Evolutionary conservation across 2,113 vertebrate species (phyloP).

Genomic region (Zootoca vivipara): DNA sequence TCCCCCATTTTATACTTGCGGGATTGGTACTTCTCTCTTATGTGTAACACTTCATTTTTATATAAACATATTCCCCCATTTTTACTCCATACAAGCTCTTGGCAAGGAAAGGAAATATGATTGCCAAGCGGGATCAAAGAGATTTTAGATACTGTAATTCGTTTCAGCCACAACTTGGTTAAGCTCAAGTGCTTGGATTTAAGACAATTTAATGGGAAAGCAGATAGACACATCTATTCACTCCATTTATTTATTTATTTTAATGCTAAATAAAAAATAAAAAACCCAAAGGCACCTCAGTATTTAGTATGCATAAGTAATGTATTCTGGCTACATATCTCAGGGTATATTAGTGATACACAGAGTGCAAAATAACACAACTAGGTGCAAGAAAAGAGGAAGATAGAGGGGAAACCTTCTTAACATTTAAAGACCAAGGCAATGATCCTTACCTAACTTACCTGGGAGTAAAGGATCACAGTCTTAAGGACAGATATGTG

Average conservation of each 20-base stretch:
- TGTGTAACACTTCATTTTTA: background rate
- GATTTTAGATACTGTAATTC: background rate
- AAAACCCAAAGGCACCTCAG: background rate
- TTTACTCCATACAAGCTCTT: background rate
- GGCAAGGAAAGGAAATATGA: background rate
- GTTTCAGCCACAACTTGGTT: background rate
- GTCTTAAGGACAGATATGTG: background rate
- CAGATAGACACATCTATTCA: background rate
- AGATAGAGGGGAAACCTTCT: background rate
- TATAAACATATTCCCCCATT: background rate
- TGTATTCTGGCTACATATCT: no score
- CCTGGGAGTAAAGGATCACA: no score
- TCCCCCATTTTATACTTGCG: background rate
- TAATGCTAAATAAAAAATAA: no score
- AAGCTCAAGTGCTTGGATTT: background rate
- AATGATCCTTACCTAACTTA: no score
- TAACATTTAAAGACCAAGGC: background rate
- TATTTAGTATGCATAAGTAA: background rate
- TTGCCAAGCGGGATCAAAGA: slow-evolving; percentile 4
- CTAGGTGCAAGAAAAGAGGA: background rate
- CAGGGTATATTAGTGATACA: background rate
- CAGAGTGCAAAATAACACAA: background rate
- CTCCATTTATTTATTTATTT: background rate
- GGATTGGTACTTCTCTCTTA: background rate
- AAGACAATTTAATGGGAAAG: background rate